Percentiles rank a stretch among this genome's conserved stretches.
These are phyloP conservation scores for Ursus arctos DNA, from an alignment of 2,113 vertebrate genomes.

Conservation along the genomic window DNA sequence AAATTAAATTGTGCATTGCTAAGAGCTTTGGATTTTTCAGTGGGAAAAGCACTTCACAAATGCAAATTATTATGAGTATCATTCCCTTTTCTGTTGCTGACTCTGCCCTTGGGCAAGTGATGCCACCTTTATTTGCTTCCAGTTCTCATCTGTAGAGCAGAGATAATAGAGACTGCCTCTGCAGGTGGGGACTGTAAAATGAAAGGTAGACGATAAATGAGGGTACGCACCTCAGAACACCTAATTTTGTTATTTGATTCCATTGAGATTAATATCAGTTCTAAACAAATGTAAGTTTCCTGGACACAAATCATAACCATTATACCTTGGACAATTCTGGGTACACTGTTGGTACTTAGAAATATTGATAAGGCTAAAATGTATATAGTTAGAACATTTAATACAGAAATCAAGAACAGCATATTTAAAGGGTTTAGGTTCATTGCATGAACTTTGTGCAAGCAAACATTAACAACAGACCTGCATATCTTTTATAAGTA, in stretches of 20 bases:
- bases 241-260: not conserved
- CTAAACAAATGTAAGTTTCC: not conserved
- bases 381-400: not conserved
- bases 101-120: not conserved
- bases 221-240: not conserved
- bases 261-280: not conserved
- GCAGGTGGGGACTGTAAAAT: no score
- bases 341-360: not conserved
- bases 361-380: not conserved
- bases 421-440: not conserved
- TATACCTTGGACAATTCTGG: not conserved
- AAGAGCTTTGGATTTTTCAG: slow-evolving; percentile 29
- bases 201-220: not conserved
- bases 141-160: not conserved
- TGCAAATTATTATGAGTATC: not conserved
- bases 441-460: not conserved
- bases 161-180: not conserved
- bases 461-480: not conserved
- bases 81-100: not conserved
- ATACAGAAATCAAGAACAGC: not conserved
- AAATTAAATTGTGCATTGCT: not conserved
- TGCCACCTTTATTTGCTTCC: not conserved
- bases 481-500: not conserved
- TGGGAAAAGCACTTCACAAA: not conserved
- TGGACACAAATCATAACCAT: not conserved